phyloP scores from a whole-genome alignment of 2,888 invertebrate species.

The Protodeltote pygarga region DNA sequence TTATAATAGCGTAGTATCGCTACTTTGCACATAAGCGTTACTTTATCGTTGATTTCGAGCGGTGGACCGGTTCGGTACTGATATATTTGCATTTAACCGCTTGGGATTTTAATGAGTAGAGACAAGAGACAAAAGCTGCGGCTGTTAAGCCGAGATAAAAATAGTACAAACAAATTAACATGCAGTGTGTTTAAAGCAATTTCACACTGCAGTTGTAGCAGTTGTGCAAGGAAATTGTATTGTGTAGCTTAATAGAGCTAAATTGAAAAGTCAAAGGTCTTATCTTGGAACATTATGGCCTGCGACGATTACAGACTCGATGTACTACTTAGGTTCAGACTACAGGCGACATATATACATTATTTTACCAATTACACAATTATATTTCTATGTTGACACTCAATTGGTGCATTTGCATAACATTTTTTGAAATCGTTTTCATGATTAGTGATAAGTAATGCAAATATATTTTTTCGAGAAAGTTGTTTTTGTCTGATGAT shows the following conservation, averaged over 20 bases:
- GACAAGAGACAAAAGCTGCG: constrained; percentile 44
- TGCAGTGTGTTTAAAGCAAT: constrained; percentile 46
- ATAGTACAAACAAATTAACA: constrained; percentile 53
- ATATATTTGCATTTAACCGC: constrained; percentile 68
- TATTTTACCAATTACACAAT: constrained; percentile 48
- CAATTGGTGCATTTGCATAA: constrained; percentile 11
- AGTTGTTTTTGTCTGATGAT: constrained; percentile 5
- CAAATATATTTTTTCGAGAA: constrained; percentile 14
- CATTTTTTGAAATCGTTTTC: constrained; percentile 17
- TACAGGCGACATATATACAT: constrained; percentile 16
- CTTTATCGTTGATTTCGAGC: constrained; percentile 52
- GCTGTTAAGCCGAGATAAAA: constrained; percentile 53
- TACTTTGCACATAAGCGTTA: constrained; percentile 51
- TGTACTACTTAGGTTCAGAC: constrained; percentile 37
- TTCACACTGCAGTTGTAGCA: constrained; percentile 46
- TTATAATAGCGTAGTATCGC: constrained; percentile 26
- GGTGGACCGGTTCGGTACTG: constrained; percentile 66
- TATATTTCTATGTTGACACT: constrained; percentile 22
- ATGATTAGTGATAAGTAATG: constrained; percentile 5
- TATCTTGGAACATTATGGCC: constrained; percentile 55
- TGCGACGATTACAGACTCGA: constrained; percentile 55
- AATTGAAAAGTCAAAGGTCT: constrained; percentile 71
- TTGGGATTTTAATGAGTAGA: constrained; percentile 56
- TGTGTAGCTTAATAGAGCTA: constrained; percentile 63
- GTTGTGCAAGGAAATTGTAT: constrained; percentile 60